Percentiles rank a stretch among this genome's conserved stretches.
Evolutionary conservation across 2,797 vertebrate species (phyloP).

Genomic region (Syndactyla subalaris): DNA sequence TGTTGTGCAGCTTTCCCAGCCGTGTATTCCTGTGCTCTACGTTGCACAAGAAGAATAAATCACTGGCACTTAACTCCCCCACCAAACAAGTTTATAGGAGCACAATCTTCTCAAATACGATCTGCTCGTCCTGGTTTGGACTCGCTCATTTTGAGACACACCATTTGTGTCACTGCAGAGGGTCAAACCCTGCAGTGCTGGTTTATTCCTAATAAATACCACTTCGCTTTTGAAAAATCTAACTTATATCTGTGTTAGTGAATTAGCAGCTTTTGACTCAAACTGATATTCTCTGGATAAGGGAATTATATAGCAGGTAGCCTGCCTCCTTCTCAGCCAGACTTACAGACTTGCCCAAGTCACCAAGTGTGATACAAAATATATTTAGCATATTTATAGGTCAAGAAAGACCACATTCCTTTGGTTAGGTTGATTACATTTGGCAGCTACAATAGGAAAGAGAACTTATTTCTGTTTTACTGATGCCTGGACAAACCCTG

Average conservation of each 20-base stretch:
- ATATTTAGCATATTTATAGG: neutral
- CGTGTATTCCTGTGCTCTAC: neutral
- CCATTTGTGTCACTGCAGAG: neutral
- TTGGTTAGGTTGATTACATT: neutral
- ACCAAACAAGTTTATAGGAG: neutral
- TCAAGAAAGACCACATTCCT: neutral
- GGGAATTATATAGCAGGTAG: neutral
- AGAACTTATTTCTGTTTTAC: neutral
- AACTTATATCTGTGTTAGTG: neutral
- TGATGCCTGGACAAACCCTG: neutral
- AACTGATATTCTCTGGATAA: neutral
- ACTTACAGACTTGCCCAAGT: neutral
- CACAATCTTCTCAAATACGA: neutral
- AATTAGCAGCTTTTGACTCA: neutral
- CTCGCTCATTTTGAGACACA: neutral
- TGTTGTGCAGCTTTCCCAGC: neutral
- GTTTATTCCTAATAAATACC: neutral
- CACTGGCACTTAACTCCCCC: neutral
- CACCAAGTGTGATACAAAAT: neutral
- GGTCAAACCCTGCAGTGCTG: neutral
- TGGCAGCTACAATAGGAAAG: neutral
- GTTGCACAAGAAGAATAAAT: constrained; percentile 30
- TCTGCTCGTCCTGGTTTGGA: neutral
- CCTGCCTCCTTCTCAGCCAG: neutral
- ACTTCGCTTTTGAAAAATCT: neutral